Base-by-base conservation (phyloP, 1,140 invertebrate genomes). In the Listronotus oregonensis region DNA sequence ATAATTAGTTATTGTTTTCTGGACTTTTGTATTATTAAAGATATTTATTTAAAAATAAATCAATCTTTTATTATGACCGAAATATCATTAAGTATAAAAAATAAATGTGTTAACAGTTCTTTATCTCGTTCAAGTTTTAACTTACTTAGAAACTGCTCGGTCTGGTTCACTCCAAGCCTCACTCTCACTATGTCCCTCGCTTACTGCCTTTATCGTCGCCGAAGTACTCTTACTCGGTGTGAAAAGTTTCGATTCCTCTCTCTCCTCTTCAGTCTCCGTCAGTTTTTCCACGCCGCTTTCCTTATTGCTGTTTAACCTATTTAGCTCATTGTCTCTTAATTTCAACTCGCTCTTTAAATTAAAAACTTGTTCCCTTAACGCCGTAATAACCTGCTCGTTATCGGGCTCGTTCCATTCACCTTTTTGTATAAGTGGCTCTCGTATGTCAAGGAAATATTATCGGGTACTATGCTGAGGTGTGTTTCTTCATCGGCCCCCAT, bases 141-240 rank as follows among this genome's bases (percentile, higher is more conserved):
- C 18, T 47, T 32, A 60, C 64, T 89, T 77, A 0, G 91, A 93
- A 0, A 93, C 90, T 58, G 85, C 87, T 61, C 90, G 83, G 72
- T 94, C 92, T 0, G 91, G 91, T 75, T 93, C 91, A 0, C 91
- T 93, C 87, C 91, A 94, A 15, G 89, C 87, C 72, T 94, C 92
- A 0, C 75, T 75, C 74, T 93, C 90, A 0, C 89, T 90, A 31
- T 85, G 65, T 4, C 32, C 56, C 9, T 73, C 71, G 44, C 66
- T 68, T 31, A 55, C 54, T 40, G 63, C 68, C 44, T 73, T 74
- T 6, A 73, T 47, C n/a, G 68, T 73, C 2, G 69, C 66, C 9
- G 71, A 65, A 8, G 73, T 64, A 54, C 55, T 49, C 40, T 68
- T 62, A 4, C n/a, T 43, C n/a, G 60, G 60, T 14, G 62, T 40